These are phyloP conservation scores for Atherinosoma microstoma DNA, from an alignment of 2,797 vertebrate genomes.

Conservation along the genomic window DNA sequence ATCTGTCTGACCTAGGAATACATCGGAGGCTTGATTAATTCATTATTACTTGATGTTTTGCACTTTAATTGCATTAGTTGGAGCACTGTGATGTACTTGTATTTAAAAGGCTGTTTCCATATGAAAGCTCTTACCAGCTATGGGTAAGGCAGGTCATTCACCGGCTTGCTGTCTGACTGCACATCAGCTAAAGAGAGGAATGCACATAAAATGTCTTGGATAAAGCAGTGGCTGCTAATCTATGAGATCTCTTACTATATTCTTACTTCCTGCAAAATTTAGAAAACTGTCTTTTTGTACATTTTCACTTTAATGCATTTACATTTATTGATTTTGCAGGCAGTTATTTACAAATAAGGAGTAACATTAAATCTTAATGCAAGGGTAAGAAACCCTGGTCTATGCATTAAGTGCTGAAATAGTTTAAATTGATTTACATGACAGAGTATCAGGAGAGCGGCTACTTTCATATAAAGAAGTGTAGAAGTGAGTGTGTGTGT, in stretches of 20 bases:
- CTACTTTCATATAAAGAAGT: background rate
- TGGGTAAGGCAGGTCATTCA: constrained; percentile 18
- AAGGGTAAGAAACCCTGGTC: background rate
- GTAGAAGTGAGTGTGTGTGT: background rate
- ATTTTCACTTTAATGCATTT: background rate
- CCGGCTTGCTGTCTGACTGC: constrained; percentile 16
- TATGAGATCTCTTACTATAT: no score
- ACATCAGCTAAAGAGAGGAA: constrained; percentile 5
- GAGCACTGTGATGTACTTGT: constrained; percentile 22
- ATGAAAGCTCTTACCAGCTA: constrained; percentile 30
- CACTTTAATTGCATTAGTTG: constrained; percentile 41
- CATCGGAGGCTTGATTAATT: constrained; percentile 25
- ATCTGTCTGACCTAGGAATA: constrained; percentile 12
- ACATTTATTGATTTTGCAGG: background rate
- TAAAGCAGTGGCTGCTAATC: no score
- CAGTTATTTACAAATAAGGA: background rate
- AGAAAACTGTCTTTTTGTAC: no score
- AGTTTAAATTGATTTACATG: background rate
- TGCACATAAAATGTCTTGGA: background rate
- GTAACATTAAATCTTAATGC: background rate
- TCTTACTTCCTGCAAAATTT: no score
- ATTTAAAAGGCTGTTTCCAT: constrained; percentile 34
- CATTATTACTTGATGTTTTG: constrained; percentile 49
- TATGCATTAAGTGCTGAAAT: background rate
- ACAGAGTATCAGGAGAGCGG: background rate